These are phyloP conservation scores for Natrix natrix DNA, from an alignment of 2,797 vertebrate species.

Conservation along the genomic window DNA sequence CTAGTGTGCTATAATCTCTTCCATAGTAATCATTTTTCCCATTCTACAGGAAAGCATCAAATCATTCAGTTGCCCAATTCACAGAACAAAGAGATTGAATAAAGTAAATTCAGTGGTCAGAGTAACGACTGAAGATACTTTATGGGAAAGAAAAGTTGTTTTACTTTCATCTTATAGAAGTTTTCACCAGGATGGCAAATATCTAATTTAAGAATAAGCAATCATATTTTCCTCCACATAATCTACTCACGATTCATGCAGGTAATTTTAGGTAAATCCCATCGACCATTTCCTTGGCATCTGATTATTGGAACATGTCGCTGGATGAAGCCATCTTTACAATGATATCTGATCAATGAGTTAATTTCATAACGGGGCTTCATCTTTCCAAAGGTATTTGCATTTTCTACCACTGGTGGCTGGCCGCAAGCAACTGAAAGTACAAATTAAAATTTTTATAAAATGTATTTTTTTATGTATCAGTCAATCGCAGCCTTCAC, in stretches of 20 bases:
- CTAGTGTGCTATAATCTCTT: neutral
- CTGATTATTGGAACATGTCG: slow-evolving; percentile 91
- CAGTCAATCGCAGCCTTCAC: neutral
- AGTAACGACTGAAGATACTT: neutral
- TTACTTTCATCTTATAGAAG: neutral
- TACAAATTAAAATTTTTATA: slow-evolving; percentile 28
- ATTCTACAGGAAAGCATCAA: neutral
- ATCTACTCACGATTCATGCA: slow-evolving; percentile 92
- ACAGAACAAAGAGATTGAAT: neutral
- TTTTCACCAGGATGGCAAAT: neutral
- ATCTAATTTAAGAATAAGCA: neutral
- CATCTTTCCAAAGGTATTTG: slow-evolving; percentile 88
- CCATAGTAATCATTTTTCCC: neutral
- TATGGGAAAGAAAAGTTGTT: neutral
- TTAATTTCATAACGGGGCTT: slow-evolving; percentile 92
- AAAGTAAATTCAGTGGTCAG: neutral
- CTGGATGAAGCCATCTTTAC: slow-evolving; percentile 91
- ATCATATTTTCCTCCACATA: slow-evolving; percentile 55
- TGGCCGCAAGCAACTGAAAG: slow-evolving; percentile 89
- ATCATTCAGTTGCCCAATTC: neutral
- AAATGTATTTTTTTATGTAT: neutral
- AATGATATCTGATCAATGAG: slow-evolving; percentile 94
- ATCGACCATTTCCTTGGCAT: slow-evolving; percentile 88
- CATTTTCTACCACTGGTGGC: slow-evolving; percentile 92
- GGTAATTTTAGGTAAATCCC: slow-evolving; percentile 92